A percentile compares a stretch with the other conserved stretches of the same genome.
phyloP scores from a whole-genome alignment of 2,797 vertebrate species.

The Esox masquinongy region DNA sequence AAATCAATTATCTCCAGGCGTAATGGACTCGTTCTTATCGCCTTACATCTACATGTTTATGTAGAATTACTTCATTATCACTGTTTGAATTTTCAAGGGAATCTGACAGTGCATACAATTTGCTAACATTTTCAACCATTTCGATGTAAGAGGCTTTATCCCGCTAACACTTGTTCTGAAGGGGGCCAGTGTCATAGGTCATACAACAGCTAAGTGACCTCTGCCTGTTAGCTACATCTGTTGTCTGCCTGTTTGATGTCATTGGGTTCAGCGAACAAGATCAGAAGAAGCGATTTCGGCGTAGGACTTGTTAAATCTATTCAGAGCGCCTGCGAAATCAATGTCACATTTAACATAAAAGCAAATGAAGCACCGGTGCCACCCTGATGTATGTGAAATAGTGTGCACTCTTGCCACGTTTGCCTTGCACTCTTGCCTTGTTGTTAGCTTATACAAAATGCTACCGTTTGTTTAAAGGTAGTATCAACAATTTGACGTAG shows the following conservation, averaged over 20 bases:
- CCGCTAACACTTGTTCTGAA: neutral
- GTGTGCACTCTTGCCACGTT: too few relatives aligned
- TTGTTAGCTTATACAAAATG: too few relatives aligned
- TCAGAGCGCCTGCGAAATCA: neutral
- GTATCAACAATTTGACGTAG: too few relatives aligned
- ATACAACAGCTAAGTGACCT: neutral
- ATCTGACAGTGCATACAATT: constrained; percentile 20
- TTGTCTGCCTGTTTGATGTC: neutral
- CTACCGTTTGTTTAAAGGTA: too few relatives aligned
- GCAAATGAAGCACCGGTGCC: neutral
- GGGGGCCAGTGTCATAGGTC: neutral
- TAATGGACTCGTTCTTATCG: constrained; percentile 26
- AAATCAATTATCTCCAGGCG: constrained; percentile 44
- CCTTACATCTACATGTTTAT: constrained; percentile 42
- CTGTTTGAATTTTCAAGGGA: constrained; percentile 20
- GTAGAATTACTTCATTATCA: constrained; percentile 41
- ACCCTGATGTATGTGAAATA: too few relatives aligned
- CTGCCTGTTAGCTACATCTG: neutral
- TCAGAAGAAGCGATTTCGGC: neutral
- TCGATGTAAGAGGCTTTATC: neutral
- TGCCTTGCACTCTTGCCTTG: too few relatives aligned
- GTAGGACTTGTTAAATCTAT: neutral
- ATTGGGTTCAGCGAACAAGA: neutral
- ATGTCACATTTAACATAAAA: neutral
- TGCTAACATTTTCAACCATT: neutral